A percentile compares a stretch with the other conserved stretches of the same genome.
Conservation (phyloP, 2,888 invertebrate species). For the Aspidiotus destructor region DNA sequence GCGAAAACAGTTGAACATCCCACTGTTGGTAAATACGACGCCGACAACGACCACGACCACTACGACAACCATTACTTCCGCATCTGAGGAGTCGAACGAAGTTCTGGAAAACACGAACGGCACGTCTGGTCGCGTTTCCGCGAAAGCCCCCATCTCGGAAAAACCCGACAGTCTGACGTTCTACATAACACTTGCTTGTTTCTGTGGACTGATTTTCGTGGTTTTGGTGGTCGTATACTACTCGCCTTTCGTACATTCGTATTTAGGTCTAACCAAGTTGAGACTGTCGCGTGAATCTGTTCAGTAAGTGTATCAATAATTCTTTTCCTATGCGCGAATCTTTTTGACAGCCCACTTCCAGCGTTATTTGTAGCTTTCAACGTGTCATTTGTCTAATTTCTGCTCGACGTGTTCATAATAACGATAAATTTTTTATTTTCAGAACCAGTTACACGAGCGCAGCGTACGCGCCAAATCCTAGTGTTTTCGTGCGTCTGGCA, state of each 20-base stretch:
- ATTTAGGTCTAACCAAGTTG: slow-evolving; percentile 25
- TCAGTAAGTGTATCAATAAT: slow-evolving; percentile 12
- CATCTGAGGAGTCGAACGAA: slow-evolving; percentile 8
- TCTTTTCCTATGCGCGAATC: background rate
- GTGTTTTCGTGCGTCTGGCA: slow-evolving; percentile 64
- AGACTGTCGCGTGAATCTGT: slow-evolving; percentile 20
- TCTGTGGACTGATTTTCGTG: slow-evolving; percentile 22
- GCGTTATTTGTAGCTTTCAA: too few relatives aligned
- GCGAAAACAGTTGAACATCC: too few relatives aligned
- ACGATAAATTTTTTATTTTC: slow-evolving; percentile 37
- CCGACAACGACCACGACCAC: slow-evolving; percentile 6
- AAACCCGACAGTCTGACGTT: slow-evolving; percentile 22
- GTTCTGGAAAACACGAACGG: slow-evolving; percentile 22
- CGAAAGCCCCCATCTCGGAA: slow-evolving; percentile 19
- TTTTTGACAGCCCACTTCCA: too few relatives aligned
- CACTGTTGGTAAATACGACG: background rate
- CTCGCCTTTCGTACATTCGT: slow-evolving; percentile 25
- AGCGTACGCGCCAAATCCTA: slow-evolving; percentile 64
- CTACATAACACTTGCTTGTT: slow-evolving; percentile 24
- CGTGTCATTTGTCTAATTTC: too few relatives aligned
- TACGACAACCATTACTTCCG: slow-evolving; percentile 1
- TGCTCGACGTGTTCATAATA: too few relatives aligned
- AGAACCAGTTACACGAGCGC: slow-evolving; percentile 69
- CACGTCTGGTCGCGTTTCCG: slow-evolving; percentile 28
- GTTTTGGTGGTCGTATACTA: slow-evolving; percentile 25